These are phyloP conservation scores for Plecturocebus donacophilus DNA, from an alignment of 2,113 vertebrate genomes.

Conservation along the genomic window DNA sequence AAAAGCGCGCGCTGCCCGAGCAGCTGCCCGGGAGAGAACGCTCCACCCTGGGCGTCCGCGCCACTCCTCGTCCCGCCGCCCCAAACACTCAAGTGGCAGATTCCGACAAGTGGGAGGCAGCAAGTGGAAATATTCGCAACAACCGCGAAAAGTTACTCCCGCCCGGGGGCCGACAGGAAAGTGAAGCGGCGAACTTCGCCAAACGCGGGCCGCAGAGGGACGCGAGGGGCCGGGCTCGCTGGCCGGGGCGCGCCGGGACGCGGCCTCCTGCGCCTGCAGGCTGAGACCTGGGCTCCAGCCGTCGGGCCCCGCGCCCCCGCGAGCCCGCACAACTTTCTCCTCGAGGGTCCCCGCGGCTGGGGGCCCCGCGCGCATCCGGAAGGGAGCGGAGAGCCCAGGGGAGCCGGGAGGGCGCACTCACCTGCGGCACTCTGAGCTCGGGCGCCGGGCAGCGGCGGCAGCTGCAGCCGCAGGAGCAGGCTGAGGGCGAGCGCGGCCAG, in stretches of 20 bases:
- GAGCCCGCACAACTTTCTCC: slow-evolving; percentile 60
- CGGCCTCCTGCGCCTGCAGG: neutral
- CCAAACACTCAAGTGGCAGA: slow-evolving; percentile 47
- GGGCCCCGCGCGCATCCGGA: neutral
- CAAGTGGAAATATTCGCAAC: slow-evolving; percentile 38
- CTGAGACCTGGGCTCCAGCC: neutral
- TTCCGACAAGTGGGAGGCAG: slow-evolving; percentile 79
- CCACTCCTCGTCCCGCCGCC: slow-evolving; percentile 61
- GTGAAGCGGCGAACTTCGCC: slow-evolving; percentile 23
- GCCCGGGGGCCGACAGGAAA: neutral
- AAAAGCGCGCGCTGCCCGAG: slow-evolving; percentile 71
- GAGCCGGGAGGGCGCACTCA: slow-evolving; percentile 75
- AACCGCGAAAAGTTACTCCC: slow-evolving; percentile 74
- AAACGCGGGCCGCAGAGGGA: neutral
- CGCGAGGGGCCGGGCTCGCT: neutral
- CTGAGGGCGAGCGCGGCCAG: slow-evolving; percentile 80
- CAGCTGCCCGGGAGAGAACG: neutral
- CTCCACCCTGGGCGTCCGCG: slow-evolving; percentile 47
- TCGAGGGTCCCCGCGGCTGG: neutral
- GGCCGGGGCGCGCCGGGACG: neutral
- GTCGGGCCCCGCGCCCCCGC: neutral
- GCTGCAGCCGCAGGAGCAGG: slow-evolving; percentile 76
- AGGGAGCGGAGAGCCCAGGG: neutral
- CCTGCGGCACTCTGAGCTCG: slow-evolving; percentile 88
- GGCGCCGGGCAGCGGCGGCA: slow-evolving; percentile 81